Percentiles rank a stretch among this genome's conserved stretches.
Conservation (phyloP, 2,113 vertebrate genomes). For the Lethenteron reissneri region DNA sequence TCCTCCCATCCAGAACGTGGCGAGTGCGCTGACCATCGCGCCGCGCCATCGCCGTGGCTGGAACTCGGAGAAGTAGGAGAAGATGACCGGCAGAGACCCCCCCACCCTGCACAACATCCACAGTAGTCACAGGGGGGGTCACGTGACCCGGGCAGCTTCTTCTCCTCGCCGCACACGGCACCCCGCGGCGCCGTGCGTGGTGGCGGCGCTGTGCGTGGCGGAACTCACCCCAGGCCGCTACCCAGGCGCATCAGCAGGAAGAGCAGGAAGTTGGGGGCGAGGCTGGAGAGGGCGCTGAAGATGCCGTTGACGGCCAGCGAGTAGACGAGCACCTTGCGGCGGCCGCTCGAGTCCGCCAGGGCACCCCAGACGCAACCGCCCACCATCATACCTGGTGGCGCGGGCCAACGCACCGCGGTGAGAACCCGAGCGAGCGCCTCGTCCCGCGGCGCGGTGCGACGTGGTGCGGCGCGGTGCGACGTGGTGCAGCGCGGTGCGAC, state of each 20-base stretch:
- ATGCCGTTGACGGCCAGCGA: conserved; percentile 29
- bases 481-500: no score
- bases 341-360: conserved; percentile 28
- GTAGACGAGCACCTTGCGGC: conserved; percentile 21
- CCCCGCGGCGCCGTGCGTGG: background rate
- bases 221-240: conserved; percentile 29
- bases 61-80: conserved; percentile 41
- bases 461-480: no score
- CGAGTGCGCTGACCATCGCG: conserved; percentile 30
- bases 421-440: background rate
- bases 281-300: conserved; percentile 25
- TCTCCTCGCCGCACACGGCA: background rate
- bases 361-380: conserved; percentile 34
- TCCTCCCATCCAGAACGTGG: conserved; percentile 42
- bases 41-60: conserved; percentile 27
- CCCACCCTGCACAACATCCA: conserved; percentile 21
- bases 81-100: conserved; percentile 34
- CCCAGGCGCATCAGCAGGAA: conserved; percentile 30
- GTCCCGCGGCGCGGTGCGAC: background rate
- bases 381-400: conserved; percentile 30
- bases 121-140: background rate
- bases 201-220: background rate
- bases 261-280: conserved; percentile 25
- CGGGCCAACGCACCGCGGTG: no score
- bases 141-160: background rate